Conservation (phyloP, 2,797 vertebrate genomes). For the Menidia menidia region DNA sequence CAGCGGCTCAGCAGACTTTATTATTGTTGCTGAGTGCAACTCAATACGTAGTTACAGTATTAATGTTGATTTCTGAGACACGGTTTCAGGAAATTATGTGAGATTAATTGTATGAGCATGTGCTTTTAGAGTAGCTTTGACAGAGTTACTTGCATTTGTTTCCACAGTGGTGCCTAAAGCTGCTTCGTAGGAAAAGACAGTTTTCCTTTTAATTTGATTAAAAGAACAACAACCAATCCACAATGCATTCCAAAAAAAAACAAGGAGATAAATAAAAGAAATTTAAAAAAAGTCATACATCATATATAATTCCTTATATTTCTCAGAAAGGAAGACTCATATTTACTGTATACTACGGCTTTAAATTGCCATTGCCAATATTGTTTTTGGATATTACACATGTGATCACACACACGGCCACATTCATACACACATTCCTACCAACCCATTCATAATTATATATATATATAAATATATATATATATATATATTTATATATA, state of each 20-base stretch:
- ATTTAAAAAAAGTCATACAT: constrained; percentile 62
- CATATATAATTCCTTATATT: constrained; percentile 79
- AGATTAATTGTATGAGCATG: constrained; percentile 63
- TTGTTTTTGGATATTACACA: constrained; percentile 78
- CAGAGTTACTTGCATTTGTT: constrained; percentile 72
- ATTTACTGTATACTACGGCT: constrained; percentile 82
- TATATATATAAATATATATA: constrained; percentile 60
- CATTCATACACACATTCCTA: constrained; percentile 59
- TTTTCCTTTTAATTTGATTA: constrained; percentile 69
- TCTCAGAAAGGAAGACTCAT: constrained; percentile 88
- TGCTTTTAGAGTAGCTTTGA: constrained; percentile 71
- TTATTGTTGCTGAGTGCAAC: constrained; percentile 68
- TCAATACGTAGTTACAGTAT: constrained; percentile 64
- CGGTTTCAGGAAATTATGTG: constrained; percentile 51
- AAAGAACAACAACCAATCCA: constrained; percentile 54
- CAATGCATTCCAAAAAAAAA: constrained; percentile 76
- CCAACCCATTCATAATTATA: constrained; percentile 36
- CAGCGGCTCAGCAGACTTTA: constrained; percentile 64
- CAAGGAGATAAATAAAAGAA: constrained; percentile 45
- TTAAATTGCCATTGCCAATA: constrained; percentile 85
- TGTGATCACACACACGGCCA: constrained; percentile 54
- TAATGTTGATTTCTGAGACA: constrained; percentile 60
- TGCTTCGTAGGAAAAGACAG: constrained; percentile 75
- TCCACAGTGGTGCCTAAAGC: constrained; percentile 87
- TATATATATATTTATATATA: constrained; percentile 63